phyloP scores from a whole-genome alignment of 2,888 invertebrate species.

The Drosophila borborema region DNA sequence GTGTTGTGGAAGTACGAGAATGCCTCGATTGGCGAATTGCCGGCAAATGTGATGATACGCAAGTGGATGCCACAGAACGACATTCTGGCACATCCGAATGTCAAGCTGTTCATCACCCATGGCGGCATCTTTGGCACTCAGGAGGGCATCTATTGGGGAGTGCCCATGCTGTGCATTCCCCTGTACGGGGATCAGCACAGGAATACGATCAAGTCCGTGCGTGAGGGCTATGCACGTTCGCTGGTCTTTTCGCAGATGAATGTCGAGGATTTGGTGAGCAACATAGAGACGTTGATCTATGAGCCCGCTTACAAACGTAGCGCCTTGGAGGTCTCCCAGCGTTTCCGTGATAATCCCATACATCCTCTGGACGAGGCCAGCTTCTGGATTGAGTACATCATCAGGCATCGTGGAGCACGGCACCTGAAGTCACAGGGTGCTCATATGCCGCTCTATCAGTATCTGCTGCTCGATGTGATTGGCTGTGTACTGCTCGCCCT shows the following conservation, averaged over 20 bases:
- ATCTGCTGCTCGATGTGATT: slow-evolving; percentile 86
- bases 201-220: slow-evolving; percentile 83
- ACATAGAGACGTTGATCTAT: slow-evolving; percentile 82
- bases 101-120: slow-evolving; percentile 85
- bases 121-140: slow-evolving; percentile 85
- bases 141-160: slow-evolving; percentile 85
- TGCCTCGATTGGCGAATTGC: slow-evolving; percentile 82
- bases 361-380: slow-evolving; percentile 87
- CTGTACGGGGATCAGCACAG: slow-evolving; percentile 85
- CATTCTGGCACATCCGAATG: slow-evolving; percentile 85
- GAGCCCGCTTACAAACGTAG: slow-evolving; percentile 84
- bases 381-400: slow-evolving; percentile 88
- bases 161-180: slow-evolving; percentile 85
- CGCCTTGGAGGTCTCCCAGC: slow-evolving; percentile 85
- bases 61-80: slow-evolving; percentile 87
- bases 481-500: slow-evolving; percentile 81
- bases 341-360: slow-evolving; percentile 87
- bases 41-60: slow-evolving; percentile 85
- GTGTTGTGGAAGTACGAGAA: slow-evolving; percentile 87
- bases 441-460: slow-evolving; percentile 84
- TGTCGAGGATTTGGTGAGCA: slow-evolving; percentile 79
- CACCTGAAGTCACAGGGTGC: slow-evolving; percentile 84
- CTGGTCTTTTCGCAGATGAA: slow-evolving; percentile 83
- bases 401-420: slow-evolving; percentile 84
- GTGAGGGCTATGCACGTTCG: slow-evolving; percentile 84